These are phyloP conservation scores for Phyllostomus hastatus DNA, from an alignment of 2,113 vertebrate genomes.

Conservation along the genomic window DNA sequence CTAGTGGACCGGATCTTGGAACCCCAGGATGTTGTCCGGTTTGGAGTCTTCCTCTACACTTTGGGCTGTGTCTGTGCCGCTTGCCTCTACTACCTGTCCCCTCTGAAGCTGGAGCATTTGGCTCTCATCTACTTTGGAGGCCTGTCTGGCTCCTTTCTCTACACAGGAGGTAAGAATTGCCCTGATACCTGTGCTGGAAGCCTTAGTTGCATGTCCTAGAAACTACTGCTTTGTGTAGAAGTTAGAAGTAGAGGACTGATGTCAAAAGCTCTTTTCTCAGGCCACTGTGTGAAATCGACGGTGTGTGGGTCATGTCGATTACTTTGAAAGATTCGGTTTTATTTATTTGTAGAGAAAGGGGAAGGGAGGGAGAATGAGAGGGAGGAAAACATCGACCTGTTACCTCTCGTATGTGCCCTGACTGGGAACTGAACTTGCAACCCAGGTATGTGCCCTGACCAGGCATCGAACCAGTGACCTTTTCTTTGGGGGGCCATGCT, in stretches of 20 bases:
- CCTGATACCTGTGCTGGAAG: background rate
- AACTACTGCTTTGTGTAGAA: background rate
- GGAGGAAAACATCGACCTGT: no score
- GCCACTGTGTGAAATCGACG: background rate
- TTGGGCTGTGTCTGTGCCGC: constrained; percentile 94
- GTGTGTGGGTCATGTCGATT: background rate
- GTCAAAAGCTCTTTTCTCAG: background rate
- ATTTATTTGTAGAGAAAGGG: no score
- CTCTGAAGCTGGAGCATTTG: constrained; percentile 92
- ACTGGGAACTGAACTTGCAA: no score
- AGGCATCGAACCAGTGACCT: no score
- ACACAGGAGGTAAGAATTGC: constrained; percentile 92
- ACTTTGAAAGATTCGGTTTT: background rate
- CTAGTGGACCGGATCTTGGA: constrained; percentile 95
- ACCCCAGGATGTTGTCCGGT: constrained; percentile 95
- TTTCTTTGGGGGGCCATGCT: no score
- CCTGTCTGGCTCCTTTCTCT: constrained; percentile 97
- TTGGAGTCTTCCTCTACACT: constrained; percentile 94
- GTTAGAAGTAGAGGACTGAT: background rate
- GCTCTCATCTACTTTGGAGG: constrained; percentile 98
- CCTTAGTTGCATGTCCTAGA: background rate
- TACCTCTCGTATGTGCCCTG: no score
- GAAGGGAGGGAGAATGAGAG: no score
- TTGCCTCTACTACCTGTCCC: constrained; percentile 88
- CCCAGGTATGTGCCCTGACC: no score